Evolutionary conservation across 2,888 invertebrate species (phyloP).

Genomic region (Nomada fucata): DNA sequence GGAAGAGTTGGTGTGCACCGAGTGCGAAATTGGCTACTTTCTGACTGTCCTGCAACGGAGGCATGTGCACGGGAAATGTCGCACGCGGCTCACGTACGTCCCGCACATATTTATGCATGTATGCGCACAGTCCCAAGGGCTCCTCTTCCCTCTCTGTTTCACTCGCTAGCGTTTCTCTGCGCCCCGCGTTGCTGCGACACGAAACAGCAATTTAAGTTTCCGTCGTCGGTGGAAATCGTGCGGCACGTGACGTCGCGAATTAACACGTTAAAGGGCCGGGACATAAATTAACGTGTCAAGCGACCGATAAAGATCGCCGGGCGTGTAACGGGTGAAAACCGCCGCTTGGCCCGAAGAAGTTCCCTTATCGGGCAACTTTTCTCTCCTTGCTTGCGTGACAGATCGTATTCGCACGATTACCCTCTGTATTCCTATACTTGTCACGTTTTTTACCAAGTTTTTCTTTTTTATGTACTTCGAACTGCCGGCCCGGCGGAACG

Average conservation of each 20-base stretch:
- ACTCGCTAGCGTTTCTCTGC: neutral
- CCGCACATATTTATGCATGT: slow-evolving; percentile 63
- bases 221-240: slow-evolving; percentile 69
- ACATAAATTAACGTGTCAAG: slow-evolving; percentile 72
- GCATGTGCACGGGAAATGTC: slow-evolving; percentile 53
- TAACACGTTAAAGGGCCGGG: slow-evolving; percentile 76
- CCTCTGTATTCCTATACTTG: slow-evolving; percentile 37
- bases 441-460: slow-evolving; percentile 44
- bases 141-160: neutral
- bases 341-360: slow-evolving; percentile 40
- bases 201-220: slow-evolving; percentile 80
- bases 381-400: slow-evolving; percentile 36
- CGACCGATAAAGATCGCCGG: slow-evolving; percentile 57
- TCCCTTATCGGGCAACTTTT: slow-evolving; percentile 52
- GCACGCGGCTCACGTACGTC: slow-evolving; percentile 60
- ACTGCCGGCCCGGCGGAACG: neutral
- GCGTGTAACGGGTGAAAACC: slow-evolving; percentile 24
- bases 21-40: slow-evolving; percentile 59
- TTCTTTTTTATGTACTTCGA: slow-evolving; percentile 1
- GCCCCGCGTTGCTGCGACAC: slow-evolving; percentile 66
- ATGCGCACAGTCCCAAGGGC: slow-evolving; percentile 44
- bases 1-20: slow-evolving; percentile 46
- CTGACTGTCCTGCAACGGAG: slow-evolving; percentile 30
- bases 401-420: slow-evolving; percentile 56
- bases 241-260: slow-evolving; percentile 78